Conservation (phyloP, 2,797 vertebrate genomes). For the Siniperca scherzeri region DNA sequence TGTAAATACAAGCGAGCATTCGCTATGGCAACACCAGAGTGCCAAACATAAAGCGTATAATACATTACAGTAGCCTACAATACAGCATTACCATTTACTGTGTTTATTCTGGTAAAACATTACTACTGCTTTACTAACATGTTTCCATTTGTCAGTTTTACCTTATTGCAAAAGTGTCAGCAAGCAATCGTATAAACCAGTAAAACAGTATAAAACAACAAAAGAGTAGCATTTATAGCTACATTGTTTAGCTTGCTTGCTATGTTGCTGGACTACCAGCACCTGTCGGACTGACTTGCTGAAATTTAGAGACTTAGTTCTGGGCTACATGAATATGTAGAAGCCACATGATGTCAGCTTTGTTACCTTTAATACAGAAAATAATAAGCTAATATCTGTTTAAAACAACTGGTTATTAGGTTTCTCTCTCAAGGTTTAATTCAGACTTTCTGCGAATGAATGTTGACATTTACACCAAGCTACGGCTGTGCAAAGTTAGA, state of each 20-base stretch:
- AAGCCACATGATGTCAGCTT: slow-evolving; percentile 9
- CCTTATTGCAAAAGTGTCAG: not conserved
- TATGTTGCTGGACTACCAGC: not conserved
- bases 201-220: not conserved
- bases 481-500: slow-evolving; percentile 18
- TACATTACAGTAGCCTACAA: not conserved
- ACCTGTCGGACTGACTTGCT: not conserved
- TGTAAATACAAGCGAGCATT: not conserved
- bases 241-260: not conserved
- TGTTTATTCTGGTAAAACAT: not conserved
- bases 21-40: not conserved
- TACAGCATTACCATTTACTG: not conserved
- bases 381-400: slow-evolving; percentile 19
- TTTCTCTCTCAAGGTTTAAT: not conserved
- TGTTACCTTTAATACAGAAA: not conserved
- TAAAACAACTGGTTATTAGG: slow-evolving; percentile 6
- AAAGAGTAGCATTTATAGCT: not conserved
- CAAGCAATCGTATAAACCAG: not conserved
- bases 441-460: slow-evolving; percentile 27
- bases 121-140: not conserved
- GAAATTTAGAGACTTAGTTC: slow-evolving; percentile 10
- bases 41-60: not conserved
- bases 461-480: slow-evolving; percentile 40
- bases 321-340: not conserved
- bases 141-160: not conserved